Base-by-base conservation (phyloP, 2,888 invertebrate species). In the Alsophila aescularia region DNA sequence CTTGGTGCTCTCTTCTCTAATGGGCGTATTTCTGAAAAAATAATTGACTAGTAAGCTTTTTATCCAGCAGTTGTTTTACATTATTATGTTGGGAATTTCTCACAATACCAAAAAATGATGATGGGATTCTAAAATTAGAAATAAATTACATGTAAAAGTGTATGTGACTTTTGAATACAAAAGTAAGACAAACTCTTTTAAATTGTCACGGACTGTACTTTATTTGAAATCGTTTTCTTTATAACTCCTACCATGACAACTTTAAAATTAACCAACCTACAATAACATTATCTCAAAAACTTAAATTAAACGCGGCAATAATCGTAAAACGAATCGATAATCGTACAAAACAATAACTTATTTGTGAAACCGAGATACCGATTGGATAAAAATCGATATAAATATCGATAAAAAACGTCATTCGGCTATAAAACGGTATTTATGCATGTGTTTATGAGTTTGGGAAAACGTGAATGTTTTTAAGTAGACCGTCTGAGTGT, bases 271-370 rank as follows among this genome's bases (percentile, higher is more conserved):
- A 52, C 36, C 32, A 49, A 51, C 48, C 36, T 13, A 51, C 60
- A 52, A 58, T 58, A 51, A 58, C 58, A 55, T 53, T 58, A 62
- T 51, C 44, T 53, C 49, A 32, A 47, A 58, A 56, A 36, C 41
- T 18, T 53, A 37, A 73, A 75, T 72, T 76, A 81, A 83, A 77
- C 67, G 52, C 59, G 57, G 67, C 69, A 81, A 87, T 88, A 87
- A 87, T 81, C 76, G 79, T 89, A 86, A 88, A 88, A 77, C 78
- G 86, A 81, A 84, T 82, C 83, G 79, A 83, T 81, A 79, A 71
- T 64, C 62, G 49, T 61, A 73, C 73, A 74, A 79, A 79, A 82
- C 80, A 79, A 81, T 82, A 73, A 73, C 59, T 73, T 72, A 72
- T 66, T 62, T 60, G 48, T 60, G 56, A 59, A 65, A 69, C 68